Percentiles rank a stretch among this genome's conserved stretches.
Evolutionary conservation across 2,113 vertebrate species (phyloP).

Genomic region (Bettongia penicillata): DNA sequence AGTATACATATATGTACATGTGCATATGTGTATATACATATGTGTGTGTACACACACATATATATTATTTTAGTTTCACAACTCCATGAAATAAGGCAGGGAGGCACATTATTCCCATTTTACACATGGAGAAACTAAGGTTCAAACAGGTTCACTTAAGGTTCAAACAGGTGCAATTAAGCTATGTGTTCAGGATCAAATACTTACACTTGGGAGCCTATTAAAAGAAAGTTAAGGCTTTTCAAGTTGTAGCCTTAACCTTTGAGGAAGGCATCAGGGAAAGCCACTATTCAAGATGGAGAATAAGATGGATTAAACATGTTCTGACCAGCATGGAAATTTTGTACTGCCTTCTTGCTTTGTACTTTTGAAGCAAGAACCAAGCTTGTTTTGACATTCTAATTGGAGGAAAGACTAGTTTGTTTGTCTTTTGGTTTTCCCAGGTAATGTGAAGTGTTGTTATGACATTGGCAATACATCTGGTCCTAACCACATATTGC

Average conservation of each 20-base stretch:
- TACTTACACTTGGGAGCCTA: background rate
- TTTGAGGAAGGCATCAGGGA: background rate
- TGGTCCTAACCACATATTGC: background rate
- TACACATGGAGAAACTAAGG: background rate
- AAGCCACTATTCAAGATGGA: background rate
- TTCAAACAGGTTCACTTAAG: background rate
- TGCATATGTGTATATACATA: too few relatives aligned
- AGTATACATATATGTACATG: too few relatives aligned
- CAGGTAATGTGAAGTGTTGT: background rate
- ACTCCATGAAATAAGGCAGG: background rate
- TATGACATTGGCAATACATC: background rate
- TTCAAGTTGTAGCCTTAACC: background rate
- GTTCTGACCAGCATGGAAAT: background rate
- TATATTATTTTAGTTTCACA: background rate
- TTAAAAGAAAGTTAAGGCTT: background rate
- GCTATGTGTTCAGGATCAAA: background rate
- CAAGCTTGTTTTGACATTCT: background rate
- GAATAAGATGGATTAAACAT: background rate
- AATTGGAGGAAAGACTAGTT: background rate
- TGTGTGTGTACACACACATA: too few relatives aligned
- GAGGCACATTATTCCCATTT: background rate
- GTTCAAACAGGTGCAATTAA: background rate
- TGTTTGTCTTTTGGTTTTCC: background rate
- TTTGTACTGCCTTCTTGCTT: background rate
- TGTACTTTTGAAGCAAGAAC: background rate